Conservation (phyloP, 2,113 vertebrate genomes). For the Apteryx mantelli region DNA sequence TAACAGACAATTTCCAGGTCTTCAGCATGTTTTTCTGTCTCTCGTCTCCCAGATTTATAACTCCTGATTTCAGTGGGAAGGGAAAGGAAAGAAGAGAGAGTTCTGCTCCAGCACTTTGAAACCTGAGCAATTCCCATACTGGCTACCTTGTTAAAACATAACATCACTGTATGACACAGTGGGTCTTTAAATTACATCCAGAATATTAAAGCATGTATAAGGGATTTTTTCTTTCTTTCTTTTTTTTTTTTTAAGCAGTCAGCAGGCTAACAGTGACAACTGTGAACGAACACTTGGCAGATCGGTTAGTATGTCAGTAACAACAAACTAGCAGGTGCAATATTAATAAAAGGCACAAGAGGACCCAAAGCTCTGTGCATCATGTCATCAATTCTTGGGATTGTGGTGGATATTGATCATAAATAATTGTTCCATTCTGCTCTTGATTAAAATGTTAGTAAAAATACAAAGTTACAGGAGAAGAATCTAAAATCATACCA, state of each 20-base stretch:
- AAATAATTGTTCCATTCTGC: slow-evolving; percentile 4
- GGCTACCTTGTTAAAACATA: neutral
- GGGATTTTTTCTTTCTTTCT: too few species aligned
- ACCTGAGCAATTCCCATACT: neutral
- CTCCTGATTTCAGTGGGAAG: neutral
- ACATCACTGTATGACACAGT: accelerated
- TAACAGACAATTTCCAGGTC: neutral
- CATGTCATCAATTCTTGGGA: neutral
- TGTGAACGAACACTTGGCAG: neutral
- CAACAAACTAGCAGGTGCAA: neutral
- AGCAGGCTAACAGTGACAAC: neutral
- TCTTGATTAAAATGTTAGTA: slow-evolving; percentile 40
- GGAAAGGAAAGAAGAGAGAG: neutral
- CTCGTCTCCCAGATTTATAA: neutral
- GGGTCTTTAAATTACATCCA: neutral
- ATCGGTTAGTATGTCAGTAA: neutral
- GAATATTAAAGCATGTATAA: neutral
- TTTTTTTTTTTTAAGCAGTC: neutral
- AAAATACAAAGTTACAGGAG: neutral
- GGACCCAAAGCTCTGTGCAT: neutral
- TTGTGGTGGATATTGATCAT: slow-evolving; percentile 5
- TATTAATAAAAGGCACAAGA: slow-evolving; percentile 14
- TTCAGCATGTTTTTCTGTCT: neutral
- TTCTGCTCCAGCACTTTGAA: neutral
- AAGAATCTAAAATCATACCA: neutral